Percentiles rank a stretch among this genome's conserved stretches.
phyloP scores from a whole-genome alignment of 2,797 vertebrate species.

The Falco berigora region DNA sequence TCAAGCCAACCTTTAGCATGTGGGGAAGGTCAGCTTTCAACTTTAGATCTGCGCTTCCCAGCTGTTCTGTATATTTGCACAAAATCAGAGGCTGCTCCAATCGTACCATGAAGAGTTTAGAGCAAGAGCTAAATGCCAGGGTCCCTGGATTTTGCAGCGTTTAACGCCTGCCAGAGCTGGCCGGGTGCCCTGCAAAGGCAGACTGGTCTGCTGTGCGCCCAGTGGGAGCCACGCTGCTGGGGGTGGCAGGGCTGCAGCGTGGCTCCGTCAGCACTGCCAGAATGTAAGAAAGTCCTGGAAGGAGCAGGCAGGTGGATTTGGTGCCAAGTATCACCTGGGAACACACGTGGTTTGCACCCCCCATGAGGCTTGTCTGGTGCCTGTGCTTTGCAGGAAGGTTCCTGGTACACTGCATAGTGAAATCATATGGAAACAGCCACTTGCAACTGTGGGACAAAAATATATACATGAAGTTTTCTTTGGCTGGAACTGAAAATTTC shows the following conservation, averaged over 20 bases:
- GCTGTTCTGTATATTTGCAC: background rate
- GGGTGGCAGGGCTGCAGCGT: background rate
- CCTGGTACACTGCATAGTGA: background rate
- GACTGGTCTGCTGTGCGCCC: background rate
- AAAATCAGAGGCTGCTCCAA: background rate
- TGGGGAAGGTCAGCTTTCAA: background rate
- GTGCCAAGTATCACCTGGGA: background rate
- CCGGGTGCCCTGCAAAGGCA: background rate
- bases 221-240: rapidly evolving
- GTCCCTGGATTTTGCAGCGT: background rate
- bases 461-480: background rate
- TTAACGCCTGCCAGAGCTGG: background rate
- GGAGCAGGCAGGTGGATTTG: background rate
- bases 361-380: background rate
- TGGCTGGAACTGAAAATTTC: background rate
- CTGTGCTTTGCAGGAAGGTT: background rate
- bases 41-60: background rate
- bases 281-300: background rate
- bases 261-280: rapidly evolving
- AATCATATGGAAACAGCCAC: background rate
- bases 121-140: too few species aligned
- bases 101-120: background rate
- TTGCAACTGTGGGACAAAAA: background rate
- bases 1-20: background rate
- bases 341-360: rapidly evolving